Percentiles rank a stretch among this genome's conserved stretches.
These are phyloP conservation scores for Rhaphigaster nebulosa DNA, from an alignment of 2,888 invertebrate genomes.

Conservation along the genomic window DNA sequence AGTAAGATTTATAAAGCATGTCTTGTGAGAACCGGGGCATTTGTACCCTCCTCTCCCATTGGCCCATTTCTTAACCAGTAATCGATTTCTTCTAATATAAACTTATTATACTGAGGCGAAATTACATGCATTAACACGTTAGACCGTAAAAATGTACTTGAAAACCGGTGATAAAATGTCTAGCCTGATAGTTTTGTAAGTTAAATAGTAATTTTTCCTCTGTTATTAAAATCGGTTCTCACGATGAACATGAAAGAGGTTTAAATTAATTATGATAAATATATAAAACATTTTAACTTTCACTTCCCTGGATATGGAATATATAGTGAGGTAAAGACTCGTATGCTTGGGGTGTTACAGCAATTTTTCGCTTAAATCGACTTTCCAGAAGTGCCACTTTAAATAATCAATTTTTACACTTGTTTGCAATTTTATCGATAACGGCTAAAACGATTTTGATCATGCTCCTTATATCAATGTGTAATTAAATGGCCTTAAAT, in stretches of 20 bases:
- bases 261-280: too few relatives aligned
- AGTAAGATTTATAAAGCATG: slow-evolving; percentile 6
- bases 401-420: too few relatives aligned
- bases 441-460: too few relatives aligned
- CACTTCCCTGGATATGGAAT: too few relatives aligned
- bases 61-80: neutral
- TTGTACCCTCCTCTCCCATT: neutral
- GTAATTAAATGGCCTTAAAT: too few relatives aligned
- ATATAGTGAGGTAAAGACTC: too few relatives aligned
- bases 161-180: neutral
- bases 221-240: neutral
- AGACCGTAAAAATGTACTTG: neutral
- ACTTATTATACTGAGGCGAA: neutral
- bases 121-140: neutral
- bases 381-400: too few relatives aligned
- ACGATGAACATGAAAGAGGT: neutral
- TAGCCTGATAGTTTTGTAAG: neutral
- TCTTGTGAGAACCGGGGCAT: neutral
- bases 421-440: too few relatives aligned
- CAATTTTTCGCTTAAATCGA: too few relatives aligned
- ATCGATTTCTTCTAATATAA: neutral
- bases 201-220: neutral
- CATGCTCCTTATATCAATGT: too few relatives aligned
- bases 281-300: too few relatives aligned
- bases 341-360: too few relatives aligned